Conservation (phyloP, 2,797 vertebrate species). For the Argentina silus region DNA sequence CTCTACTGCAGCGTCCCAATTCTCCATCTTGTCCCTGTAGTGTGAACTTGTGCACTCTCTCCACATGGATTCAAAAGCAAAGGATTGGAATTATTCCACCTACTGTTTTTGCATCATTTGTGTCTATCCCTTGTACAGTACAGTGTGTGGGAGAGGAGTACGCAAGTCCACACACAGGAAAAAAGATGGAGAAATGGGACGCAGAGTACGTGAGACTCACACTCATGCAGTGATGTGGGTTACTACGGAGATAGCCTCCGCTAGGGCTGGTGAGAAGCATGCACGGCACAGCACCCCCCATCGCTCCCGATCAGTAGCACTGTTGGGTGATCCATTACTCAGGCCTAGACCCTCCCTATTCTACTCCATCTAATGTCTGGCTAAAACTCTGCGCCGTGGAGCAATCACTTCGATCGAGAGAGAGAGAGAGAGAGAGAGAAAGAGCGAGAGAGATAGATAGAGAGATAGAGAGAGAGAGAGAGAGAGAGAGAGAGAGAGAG, state of each 20-base stretch:
- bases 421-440: conserved; percentile 14
- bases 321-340: conserved; percentile 7
- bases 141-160: too few relatives aligned
- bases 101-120: too few relatives aligned
- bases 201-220: conserved; percentile 15
- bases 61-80: too few relatives aligned
- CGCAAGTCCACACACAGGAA: too few relatives aligned
- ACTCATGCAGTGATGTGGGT: conserved; percentile 54
- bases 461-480: not conserved
- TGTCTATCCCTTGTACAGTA: too few relatives aligned
- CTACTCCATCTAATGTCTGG: conserved; percentile 46
- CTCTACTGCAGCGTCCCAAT: conserved; percentile 4
- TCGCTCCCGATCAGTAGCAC: not conserved
- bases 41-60: too few relatives aligned
- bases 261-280: conserved; percentile 9
- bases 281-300: not conserved
- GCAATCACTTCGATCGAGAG: conserved; percentile 48
- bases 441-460: not conserved
- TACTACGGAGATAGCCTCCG: too few relatives aligned
- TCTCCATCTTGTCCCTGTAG: not conserved
- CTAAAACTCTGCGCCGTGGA: conserved; percentile 75
- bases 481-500: conserved; percentile 21
- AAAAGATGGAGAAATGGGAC: too few relatives aligned
- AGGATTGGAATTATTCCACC: too few relatives aligned
- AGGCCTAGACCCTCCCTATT: conserved; percentile 33